These are phyloP conservation scores for Sitobion miscanthi DNA, from an alignment of 1,140 invertebrate genomes.

Conservation along the genomic window DNA sequence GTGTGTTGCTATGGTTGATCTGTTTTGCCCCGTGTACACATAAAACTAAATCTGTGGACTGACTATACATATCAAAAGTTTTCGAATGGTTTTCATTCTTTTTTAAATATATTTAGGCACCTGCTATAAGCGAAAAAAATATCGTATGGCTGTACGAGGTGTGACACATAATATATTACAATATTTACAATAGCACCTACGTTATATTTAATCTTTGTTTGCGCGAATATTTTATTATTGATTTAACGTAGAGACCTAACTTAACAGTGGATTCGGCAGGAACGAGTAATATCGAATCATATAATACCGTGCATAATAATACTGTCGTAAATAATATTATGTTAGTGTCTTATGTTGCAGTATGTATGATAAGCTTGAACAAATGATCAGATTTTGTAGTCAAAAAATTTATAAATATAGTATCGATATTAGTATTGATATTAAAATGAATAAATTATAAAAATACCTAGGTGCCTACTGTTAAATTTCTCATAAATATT, in stretches of 20 bases:
- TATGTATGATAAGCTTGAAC: background rate
- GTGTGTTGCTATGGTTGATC: slow-evolving; percentile 7
- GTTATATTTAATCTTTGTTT: background rate
- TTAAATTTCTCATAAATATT: background rate
- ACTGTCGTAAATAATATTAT: too few relatives aligned
- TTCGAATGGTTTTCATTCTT: slow-evolving; percentile 25
- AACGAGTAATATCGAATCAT: too few relatives aligned
- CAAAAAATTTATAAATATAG: background rate
- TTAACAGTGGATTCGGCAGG: background rate
- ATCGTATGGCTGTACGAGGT: background rate
- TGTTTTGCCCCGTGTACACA: background rate
- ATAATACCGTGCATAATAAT: too few relatives aligned
- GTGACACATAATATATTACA: background rate
- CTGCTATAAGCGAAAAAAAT: background rate
- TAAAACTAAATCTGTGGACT: slow-evolving; percentile 49
- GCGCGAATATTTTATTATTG: background rate
- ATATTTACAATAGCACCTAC: background rate
- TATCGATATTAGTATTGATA: background rate
- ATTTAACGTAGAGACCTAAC: background rate
- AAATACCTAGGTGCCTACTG: background rate
- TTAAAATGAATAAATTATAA: background rate
- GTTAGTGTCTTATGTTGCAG: background rate
- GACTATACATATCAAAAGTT: slow-evolving; percentile 33
- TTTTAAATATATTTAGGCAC: background rate
- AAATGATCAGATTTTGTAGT: background rate